Base-by-base conservation (phyloP, 1,140 invertebrate genomes). In the Metaphire vulgaris region DNA sequence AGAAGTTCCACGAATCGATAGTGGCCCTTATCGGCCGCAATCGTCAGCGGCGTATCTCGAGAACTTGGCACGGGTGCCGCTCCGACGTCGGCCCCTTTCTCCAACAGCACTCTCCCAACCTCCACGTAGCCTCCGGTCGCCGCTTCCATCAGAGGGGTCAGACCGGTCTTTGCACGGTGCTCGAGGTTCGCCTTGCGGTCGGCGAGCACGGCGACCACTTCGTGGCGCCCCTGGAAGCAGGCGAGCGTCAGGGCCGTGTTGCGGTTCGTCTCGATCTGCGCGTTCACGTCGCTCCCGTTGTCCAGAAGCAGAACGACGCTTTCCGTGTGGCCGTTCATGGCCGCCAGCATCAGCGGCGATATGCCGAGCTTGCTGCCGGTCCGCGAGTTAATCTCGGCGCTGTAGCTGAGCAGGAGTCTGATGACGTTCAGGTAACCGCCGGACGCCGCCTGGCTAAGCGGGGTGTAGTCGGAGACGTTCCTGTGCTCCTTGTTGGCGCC, bases 391-490 rank as follows among this genome's bases (percentile, higher is more conserved):
- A 99, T 99, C 88, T 99, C 98, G 69, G 97, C 97, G 33, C 93
- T 93, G 84, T 92, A 94, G 83, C 90, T 91, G 21, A 99, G 87
- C 68, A 98, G 93, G 66, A 99, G 89, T 82, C 97, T 94, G 79
- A 99, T 99, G 80, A 99, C 98, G 85, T 99, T 98, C 67, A 99
- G 95, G 87, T 99, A 99, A 32, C 97, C 98, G 32, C 96, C 97
- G 33, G 95, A 98, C 30, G 97, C 97, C 68, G 98, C 98, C 75
- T 99, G 88, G 83, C 95, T 97, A 1, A 99, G 88, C 0, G 98
- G 98, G 0, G 98, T 99, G 84, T 99, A 99, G 87, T 99, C 98
- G n/a, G 95, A 98, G 1, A 99, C 96, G 87, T 99, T 99, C 65
- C 98, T 90, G 87, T 99, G 98, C 87, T 99, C 98, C 85, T 98